Base-by-base conservation (phyloP, 2,888 invertebrate genomes). In the Hecatera dysodea region DNA sequence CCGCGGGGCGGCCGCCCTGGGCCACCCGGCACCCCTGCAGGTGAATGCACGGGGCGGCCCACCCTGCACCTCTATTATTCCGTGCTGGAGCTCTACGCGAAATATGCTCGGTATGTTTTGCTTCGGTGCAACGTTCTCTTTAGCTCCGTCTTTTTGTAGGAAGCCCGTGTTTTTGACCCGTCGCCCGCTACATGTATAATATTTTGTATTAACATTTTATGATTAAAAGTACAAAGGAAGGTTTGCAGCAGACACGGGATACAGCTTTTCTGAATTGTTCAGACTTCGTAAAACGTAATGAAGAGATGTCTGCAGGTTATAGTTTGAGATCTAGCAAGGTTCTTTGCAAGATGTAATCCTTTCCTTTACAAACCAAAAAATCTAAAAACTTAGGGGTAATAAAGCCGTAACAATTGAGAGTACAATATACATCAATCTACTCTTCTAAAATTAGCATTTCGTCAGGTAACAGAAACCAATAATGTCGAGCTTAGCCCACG, bases 1-100 rank as follows among this genome's bases (percentile, higher is more conserved):
- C 64, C 17, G 19, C 33, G 57, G 2, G 53, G 81, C 42, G 56
- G 17, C 62, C 36, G 6, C 27, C 56, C 75, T n/a, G 84, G 39
- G 39, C 82, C 67, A n/a, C 52, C 69, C 74, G 46, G 52, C 64
- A 67, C 53, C 76, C 64, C 78, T 56, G 84, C 84, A 90, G 92
- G 92, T 93, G 92, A 93, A 93, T 92, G 92, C 91, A 92, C 90
- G 87, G 82, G 85, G 86, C n/a, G 78, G 65, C 63, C 63, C 78
- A 42, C 83, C 85, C 72, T 74, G 84, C 85, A 84, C 80, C 83
- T 83, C 84, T 86, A 84, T 86, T 88, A 88, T 86, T 86, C 80
- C 77, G 83, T 86, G 86, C 84, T 77, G 73, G 80, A 76, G 72
- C 82, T 78, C 71, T 80, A 72, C 68, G 83, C 83, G 82, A 82